phyloP scores from a whole-genome alignment of 2,797 vertebrate genomes.

The Periparus ater region DNA sequence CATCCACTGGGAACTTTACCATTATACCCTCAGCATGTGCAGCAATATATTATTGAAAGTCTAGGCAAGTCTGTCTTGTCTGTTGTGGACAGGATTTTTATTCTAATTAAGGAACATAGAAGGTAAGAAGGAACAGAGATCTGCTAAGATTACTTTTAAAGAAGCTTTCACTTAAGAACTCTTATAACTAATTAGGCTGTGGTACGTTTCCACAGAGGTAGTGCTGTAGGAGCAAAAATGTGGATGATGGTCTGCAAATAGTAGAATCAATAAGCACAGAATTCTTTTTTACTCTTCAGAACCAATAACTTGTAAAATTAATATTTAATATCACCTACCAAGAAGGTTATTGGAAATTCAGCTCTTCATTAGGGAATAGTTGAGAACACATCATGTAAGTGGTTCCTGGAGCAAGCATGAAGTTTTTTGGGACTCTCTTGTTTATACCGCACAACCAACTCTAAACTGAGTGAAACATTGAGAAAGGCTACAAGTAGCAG shows the following conservation, averaged over 20 bases:
- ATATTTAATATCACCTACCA: neutral
- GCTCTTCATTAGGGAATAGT: neutral
- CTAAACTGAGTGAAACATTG: neutral
- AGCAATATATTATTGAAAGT: neutral
- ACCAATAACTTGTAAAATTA: neutral
- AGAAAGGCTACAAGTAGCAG: neutral
- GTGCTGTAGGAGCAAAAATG: neutral
- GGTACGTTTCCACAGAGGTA: neutral
- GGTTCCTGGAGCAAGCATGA: neutral
- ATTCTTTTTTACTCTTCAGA: neutral
- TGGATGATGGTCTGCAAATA: neutral
- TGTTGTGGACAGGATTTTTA: constrained; percentile 1
- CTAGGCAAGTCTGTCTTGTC: neutral
- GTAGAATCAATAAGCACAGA: neutral
- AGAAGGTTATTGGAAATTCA: neutral
- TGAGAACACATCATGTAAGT: neutral
- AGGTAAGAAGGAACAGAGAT: constrained; percentile 20
- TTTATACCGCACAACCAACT: neutral
- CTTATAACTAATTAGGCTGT: constrained; percentile 16
- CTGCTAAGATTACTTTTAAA: constrained; percentile 53
- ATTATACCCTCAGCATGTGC: neutral
- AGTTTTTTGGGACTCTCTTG: neutral
- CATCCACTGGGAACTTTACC: neutral
- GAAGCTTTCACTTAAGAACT: constrained; percentile 51
- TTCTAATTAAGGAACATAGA: constrained; percentile 48